Evolutionary conservation across 2,888 invertebrate genomes (phyloP).

Genomic region (Tipula lateralis): DNA sequence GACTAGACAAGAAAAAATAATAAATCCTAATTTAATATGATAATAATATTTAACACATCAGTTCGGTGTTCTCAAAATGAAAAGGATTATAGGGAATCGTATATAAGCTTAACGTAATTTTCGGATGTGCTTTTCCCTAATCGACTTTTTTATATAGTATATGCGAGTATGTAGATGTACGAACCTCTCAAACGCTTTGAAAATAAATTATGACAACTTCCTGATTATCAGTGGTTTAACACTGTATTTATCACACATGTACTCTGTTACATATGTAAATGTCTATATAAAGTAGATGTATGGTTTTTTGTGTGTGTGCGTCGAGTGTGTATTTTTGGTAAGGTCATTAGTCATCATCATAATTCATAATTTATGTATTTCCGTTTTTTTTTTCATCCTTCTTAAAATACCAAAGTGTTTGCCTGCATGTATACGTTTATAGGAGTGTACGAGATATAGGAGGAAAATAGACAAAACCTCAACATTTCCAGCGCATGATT

Average conservation of each 20-base stretch:
- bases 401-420: not conserved
- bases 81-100: too few species aligned
- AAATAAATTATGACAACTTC: not conserved
- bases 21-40: too few species aligned
- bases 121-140: not conserved
- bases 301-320: too few species aligned
- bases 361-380: constrained; percentile 19
- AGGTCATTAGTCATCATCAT: not conserved
- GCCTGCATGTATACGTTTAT: not conserved
- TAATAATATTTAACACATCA: too few species aligned
- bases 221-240: not conserved
- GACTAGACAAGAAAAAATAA: too few species aligned
- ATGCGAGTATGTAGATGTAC: not conserved
- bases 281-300: not conserved
- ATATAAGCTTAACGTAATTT: not conserved
- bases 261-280: not conserved
- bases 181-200: not conserved
- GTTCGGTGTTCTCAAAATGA: too few species aligned
- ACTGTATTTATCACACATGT: not conserved
- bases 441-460: not conserved
- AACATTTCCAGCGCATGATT: not conserved
- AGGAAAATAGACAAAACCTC: not conserved
- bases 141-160: not conserved
- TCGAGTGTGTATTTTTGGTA: too few species aligned
- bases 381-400: not conserved